Percentiles rank a stretch among this genome's conserved stretches.
These are phyloP conservation scores for Apteryx mantelli DNA, from an alignment of 2,113 vertebrate species.

Conservation along the genomic window DNA sequence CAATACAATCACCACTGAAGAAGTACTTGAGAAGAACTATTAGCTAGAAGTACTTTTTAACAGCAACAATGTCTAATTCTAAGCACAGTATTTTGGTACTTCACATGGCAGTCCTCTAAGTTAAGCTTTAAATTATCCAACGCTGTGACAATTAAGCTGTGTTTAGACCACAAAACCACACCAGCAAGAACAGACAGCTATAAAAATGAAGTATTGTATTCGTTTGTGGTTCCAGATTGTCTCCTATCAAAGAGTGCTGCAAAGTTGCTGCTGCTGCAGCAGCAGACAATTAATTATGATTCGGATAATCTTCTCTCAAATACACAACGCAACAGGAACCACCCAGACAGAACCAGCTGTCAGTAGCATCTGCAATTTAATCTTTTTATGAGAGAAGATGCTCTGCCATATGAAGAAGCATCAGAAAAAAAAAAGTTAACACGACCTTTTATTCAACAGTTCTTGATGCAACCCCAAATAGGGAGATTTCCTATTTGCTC, in stretches of 20 bases:
- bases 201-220: background rate
- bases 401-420: background rate
- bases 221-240: background rate
- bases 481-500: background rate
- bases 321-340: background rate
- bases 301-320: background rate
- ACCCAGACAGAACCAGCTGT: conserved; percentile 1
- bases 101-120: background rate
- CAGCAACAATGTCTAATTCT: background rate
- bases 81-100: background rate
- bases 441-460: background rate
- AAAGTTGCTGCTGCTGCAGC: background rate
- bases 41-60: background rate
- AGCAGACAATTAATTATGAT: background rate
- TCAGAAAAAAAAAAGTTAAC: background rate
- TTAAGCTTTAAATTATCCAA: background rate
- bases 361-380: conserved; percentile 18
- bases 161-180: conserved; percentile 26
- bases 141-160: background rate
- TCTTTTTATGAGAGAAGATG: background rate
- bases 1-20: background rate
- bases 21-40: background rate
- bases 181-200: background rate
- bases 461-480: background rate
- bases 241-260: background rate